Evolutionary conservation across 2,888 invertebrate genomes (phyloP), one percentile per base, ranked within the genome.

Genomic region (Cyclophora albipunctata): DNA sequence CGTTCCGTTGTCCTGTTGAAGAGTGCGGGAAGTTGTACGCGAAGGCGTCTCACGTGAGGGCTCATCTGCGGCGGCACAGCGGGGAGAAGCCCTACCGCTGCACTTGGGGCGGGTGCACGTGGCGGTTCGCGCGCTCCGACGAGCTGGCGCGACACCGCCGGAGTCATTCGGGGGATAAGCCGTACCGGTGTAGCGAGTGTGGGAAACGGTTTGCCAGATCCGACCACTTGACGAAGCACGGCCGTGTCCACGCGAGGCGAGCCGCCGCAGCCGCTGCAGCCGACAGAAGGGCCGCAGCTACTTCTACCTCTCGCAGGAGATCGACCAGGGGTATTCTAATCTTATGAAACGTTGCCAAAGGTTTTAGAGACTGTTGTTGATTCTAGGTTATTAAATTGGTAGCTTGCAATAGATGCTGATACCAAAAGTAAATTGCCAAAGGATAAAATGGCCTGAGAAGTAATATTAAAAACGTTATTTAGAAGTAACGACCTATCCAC

Each of bases 151-250:
- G 98, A 33, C 98, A 98, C 77, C 92, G 95, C 49, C 91, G 98
- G 58, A 97, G 97, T n/a, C 98, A 98, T 81, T 97, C 97, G 0
- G 98, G 98, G 0, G 92, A 97, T 56, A 98, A 98, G 78, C 98
- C 98, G 0, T 98, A 98, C 81, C 92, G 93, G 52, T 98, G 98
- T 79, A 90, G 91, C 52, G 91, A 95, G 65, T 98, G 98, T 78
- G 91, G 93, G 46, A 98, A 98, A 81, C 91, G 93, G 56, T 98
- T 98, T 81, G 95, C 97, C 0, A 91, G 98, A 34, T 97, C 97
- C 35, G 98, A 98, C 79, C 98, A 98, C 78, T 90, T 98, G 51
- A 93, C 97, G 34, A 98, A 98, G 79, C 98, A 98, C 78, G 92
- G 94, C 7, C 96, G 94, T 64, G 95, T 96, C 4, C 96, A 96